Conservation (phyloP, 2,113 vertebrate genomes). For the Tympanuchus pallidicinctus region DNA sequence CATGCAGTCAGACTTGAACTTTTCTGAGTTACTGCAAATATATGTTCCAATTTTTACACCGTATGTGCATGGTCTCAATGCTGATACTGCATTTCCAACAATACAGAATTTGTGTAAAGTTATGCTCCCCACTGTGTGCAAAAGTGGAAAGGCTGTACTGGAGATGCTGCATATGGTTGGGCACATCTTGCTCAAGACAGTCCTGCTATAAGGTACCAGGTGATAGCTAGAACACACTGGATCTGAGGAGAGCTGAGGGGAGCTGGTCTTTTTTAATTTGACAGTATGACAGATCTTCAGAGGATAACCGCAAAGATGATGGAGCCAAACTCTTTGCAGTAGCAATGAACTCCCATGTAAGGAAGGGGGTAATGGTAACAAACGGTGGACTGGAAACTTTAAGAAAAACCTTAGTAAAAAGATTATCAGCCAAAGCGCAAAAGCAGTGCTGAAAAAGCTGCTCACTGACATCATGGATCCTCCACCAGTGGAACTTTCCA, state of each 20-base stretch:
- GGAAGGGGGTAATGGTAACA: fast-evolving
- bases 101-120: not conserved
- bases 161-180: not conserved
- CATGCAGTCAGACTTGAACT: not conserved
- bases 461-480: not conserved
- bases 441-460: not conserved
- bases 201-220: not conserved
- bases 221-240: not conserved
- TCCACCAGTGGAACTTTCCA: not conserved
- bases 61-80: not conserved
- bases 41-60: not conserved
- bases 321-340: not conserved
- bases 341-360: not conserved
- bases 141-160: not conserved
- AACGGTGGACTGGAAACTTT: not conserved
- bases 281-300: not conserved
- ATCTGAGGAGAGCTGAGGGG: not conserved
- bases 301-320: not conserved
- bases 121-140: not conserved
- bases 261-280: not conserved
- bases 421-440: not conserved
- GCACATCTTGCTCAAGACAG: not conserved
- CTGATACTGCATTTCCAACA: not conserved
- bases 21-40: not conserved
- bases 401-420: not conserved